Percentiles rank a stretch among this genome's conserved stretches.
Conservation (phyloP, 2,113 vertebrate species). For the Bos taurus region DNA sequence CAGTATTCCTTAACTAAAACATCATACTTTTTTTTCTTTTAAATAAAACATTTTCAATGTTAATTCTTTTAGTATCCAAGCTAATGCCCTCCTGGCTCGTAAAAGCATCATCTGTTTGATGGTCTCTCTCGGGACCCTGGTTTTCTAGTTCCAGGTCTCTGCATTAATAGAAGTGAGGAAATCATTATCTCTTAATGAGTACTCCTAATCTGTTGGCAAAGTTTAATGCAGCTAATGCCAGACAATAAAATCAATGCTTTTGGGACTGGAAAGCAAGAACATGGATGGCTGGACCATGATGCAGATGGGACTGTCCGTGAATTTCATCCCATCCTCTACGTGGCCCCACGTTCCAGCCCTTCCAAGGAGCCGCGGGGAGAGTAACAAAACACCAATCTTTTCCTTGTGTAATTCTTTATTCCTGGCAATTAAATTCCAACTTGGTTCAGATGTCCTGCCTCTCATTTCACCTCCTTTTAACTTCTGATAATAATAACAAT, state of each 20-base stretch:
- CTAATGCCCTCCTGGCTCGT: not conserved
- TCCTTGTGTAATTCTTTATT: not conserved
- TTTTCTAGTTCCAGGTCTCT: not conserved
- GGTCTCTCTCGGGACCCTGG: not conserved
- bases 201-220: not conserved
- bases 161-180: not conserved
- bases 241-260: not conserved
- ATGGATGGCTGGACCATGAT: not conserved
- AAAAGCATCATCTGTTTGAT: not conserved
- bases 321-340: constrained; percentile 48
- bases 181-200: not conserved
- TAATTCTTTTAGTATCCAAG: not conserved
- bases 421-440: not conserved
- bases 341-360: not conserved
- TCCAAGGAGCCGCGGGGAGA: not conserved
- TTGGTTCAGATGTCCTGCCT: not conserved
- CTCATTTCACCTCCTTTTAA: not conserved
- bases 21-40: not conserved
- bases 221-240: not conserved
- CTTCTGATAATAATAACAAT: not conserved
- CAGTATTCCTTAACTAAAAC: not conserved
- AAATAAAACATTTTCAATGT: not conserved
- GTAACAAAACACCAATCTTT: not conserved
- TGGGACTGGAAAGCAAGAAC: constrained; percentile 52
- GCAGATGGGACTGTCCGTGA: not conserved